Conservation (phyloP, 37 sponge, comb jelly and placozoan species). For the Geodia barretti region DNA sequence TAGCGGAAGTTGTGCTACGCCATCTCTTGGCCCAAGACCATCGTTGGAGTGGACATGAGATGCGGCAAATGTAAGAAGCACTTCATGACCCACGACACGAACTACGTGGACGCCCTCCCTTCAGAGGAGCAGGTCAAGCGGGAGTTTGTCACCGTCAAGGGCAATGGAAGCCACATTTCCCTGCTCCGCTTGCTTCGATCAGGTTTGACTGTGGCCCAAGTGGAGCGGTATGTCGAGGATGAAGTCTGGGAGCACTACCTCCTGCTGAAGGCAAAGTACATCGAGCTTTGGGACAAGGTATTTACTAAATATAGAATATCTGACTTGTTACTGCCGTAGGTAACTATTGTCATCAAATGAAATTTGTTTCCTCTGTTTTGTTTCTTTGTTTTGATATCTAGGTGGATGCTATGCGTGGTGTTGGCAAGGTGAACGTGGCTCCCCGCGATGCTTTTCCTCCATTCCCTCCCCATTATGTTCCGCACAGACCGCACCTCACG, state of each 20-base stretch:
- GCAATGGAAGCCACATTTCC: slow-evolving; percentile 48
- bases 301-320: too few relatives aligned
- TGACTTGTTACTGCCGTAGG: too few relatives aligned
- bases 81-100: slow-evolving; percentile 48
- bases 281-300: slow-evolving; percentile 60
- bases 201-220: too few relatives aligned
- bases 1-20: slow-evolving; percentile 30
- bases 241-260: slow-evolving; percentile 47
- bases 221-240: slow-evolving; percentile 32
- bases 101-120: slow-evolving; percentile 40
- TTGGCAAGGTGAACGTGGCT: slow-evolving; percentile 45
- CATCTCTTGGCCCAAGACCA: slow-evolving; percentile 52
- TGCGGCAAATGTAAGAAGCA: slow-evolving; percentile 40
- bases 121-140: slow-evolving; percentile 35
- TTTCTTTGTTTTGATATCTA: background rate
- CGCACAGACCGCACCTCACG: slow-evolving; percentile 30
- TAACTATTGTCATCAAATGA: too few relatives aligned
- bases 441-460: slow-evolving; percentile 53
- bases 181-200: slow-evolving; percentile 30
- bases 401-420: slow-evolving; percentile 48
- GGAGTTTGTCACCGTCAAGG: slow-evolving; percentile 42
- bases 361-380: background rate
- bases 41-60: slow-evolving; percentile 37
- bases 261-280: slow-evolving; percentile 27
- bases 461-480: slow-evolving; percentile 43